Percentiles rank a stretch among this genome's conserved stretches.
phyloP scores from a whole-genome alignment of 2,113 vertebrate genomes.

The Macroglossus sobrinus region DNA sequence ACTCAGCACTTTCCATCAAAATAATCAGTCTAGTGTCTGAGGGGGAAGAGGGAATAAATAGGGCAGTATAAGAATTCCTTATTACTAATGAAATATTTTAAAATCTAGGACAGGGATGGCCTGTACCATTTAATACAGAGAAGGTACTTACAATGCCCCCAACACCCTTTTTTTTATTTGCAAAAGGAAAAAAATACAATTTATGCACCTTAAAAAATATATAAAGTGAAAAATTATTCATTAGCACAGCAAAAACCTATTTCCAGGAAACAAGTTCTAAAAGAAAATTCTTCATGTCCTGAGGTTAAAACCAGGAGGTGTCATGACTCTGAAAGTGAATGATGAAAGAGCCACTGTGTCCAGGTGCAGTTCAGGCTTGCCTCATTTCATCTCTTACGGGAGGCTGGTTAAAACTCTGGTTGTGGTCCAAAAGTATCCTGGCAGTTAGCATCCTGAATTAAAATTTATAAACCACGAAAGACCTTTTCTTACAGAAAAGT shows the following conservation, averaged over 20 bases:
- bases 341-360: slow-evolving; percentile 85
- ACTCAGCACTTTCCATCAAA: slow-evolving; percentile 67
- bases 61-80: slow-evolving; percentile 21
- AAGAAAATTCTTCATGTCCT: slow-evolving; percentile 83
- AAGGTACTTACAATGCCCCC: slow-evolving; percentile 44
- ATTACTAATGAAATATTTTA: slow-evolving; percentile 30
- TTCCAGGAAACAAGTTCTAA: slow-evolving; percentile 85
- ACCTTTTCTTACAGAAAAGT: slow-evolving; percentile 83
- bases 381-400: slow-evolving; percentile 78
- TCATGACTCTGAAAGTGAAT: slow-evolving; percentile 79
- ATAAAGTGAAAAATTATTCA: slow-evolving; percentile 83
- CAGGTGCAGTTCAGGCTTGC: slow-evolving; percentile 81
- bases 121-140: slow-evolving; percentile 54
- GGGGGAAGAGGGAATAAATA: slow-evolving; percentile 54
- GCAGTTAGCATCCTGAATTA: slow-evolving; percentile 85
- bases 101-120: slow-evolving; percentile 39
- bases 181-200: slow-evolving; percentile 58
- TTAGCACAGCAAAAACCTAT: slow-evolving; percentile 78
- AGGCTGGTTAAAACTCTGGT: slow-evolving; percentile 81
- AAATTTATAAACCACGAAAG: slow-evolving; percentile 87
- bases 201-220: slow-evolving; percentile 78
- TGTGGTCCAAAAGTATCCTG: slow-evolving; percentile 82
- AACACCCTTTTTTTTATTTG: slow-evolving; percentile 7
- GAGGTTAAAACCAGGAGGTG: slow-evolving; percentile 82
- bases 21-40: slow-evolving; percentile 46